These are phyloP conservation scores for Galeruca laticollis DNA, from an alignment of 2,888 invertebrate genomes.

Conservation along the genomic window DNA sequence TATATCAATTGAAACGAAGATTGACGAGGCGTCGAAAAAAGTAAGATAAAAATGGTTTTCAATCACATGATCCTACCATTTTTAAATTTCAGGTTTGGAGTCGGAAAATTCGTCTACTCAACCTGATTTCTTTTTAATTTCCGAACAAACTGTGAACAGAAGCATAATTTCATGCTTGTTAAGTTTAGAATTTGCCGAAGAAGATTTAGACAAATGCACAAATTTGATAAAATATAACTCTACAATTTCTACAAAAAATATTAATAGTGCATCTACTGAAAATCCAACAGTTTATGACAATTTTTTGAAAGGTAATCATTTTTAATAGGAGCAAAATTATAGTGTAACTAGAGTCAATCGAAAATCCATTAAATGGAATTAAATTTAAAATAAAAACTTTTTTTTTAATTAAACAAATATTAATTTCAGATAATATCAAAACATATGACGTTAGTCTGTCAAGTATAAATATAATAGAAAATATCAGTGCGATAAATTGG, in stretches of 20 bases:
- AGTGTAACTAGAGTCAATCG: no score
- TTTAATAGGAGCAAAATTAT: no score
- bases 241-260: no score
- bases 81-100: slow-evolving; percentile 21
- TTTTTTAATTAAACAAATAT: background rate
- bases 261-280: no score
- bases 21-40: background rate
- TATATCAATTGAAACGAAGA: no score
- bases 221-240: background rate
- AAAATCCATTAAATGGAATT: no score
- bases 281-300: background rate
- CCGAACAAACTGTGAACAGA: background rate
- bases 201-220: background rate
- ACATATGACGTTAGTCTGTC: background rate
- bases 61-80: slow-evolving; percentile 19
- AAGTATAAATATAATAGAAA: background rate
- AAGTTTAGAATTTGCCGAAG: background rate
- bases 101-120: background rate
- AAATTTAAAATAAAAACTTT: no score
- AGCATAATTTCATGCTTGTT: background rate
- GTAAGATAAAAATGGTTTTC: slow-evolving; percentile 25
- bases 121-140: background rate
- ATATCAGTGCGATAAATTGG: background rate
- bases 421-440: background rate
- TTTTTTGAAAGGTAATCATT: background rate